A percentile compares a stretch with the other conserved stretches of the same genome.
These are phyloP conservation scores for Drosophila affinis DNA, from an alignment of 2,888 invertebrate species.

Conservation along the genomic window DNA sequence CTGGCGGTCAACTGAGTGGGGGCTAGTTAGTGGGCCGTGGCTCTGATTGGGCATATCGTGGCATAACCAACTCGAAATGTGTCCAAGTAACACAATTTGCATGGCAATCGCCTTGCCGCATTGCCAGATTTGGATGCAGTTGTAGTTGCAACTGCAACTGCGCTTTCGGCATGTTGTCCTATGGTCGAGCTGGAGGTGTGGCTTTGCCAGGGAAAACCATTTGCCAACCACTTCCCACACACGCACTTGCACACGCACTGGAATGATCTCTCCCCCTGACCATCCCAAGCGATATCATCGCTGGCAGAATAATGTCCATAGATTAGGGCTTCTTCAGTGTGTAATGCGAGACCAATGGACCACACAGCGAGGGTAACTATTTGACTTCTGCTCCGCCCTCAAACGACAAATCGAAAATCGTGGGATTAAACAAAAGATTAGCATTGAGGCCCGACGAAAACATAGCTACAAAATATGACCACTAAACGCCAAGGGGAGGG, in stretches of 20 bases:
- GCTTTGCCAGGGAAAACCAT: not conserved
- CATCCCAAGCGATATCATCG: conserved; percentile 31
- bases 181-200: conserved; percentile 24
- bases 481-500: not conserved
- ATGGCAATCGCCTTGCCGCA: conserved; percentile 43
- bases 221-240: conserved; percentile 37
- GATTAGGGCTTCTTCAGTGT: conserved; percentile 22
- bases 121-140: conserved; percentile 56
- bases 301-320: conserved; percentile 15
- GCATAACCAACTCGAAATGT: conserved; percentile 78
- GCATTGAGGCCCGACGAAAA: conserved; percentile 41
- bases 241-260: conserved; percentile 15
- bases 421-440: conserved; percentile 48
- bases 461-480: conserved; percentile 70
- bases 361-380: conserved; percentile 59
- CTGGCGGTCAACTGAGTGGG: conserved; percentile 53
- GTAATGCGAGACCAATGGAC: conserved; percentile 48
- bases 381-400: conserved; percentile 46
- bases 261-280: not conserved
- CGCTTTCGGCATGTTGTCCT: conserved; percentile 50
- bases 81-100: conserved; percentile 75
- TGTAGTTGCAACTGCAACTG: conserved; percentile 34
- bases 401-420: conserved; percentile 14
- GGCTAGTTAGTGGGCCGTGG: conserved; percentile 49
- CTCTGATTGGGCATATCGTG: conserved; percentile 75